Percentiles rank a stretch among this genome's conserved stretches.
phyloP scores from a whole-genome alignment of 1,140 invertebrate species.

The Teleopsis dalmanni region DNA sequence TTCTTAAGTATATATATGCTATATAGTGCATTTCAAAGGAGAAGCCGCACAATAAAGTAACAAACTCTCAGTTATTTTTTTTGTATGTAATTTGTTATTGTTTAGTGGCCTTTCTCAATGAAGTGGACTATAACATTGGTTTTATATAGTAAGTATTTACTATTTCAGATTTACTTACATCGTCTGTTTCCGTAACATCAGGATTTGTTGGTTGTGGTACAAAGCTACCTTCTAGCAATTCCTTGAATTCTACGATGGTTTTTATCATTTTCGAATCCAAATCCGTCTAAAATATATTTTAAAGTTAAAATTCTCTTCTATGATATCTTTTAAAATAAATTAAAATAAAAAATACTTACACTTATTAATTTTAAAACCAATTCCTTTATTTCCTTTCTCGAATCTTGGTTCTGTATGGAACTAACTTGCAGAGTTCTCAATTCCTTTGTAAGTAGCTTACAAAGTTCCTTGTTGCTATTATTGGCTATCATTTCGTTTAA shows the following conservation, averaged over 20 bases:
- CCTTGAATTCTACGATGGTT: conserved; percentile 28
- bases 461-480: conserved; percentile 36
- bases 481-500: conserved; percentile 34
- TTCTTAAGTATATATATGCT: too few species aligned
- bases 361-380: conserved; percentile 25
- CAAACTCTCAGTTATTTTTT: too few species aligned
- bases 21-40: too few species aligned
- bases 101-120: too few species aligned
- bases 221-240: conserved; percentile 29
- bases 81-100: too few species aligned
- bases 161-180: too few species aligned
- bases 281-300: conserved; percentile 22
- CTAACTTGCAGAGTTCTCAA: conserved; percentile 25
- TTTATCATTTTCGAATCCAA: conserved; percentile 28
- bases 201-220: too few species aligned
- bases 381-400: conserved; percentile 30
- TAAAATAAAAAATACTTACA: conserved; percentile 16
- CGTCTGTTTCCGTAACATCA: background rate
- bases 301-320: background rate
- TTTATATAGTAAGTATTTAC: too few species aligned
- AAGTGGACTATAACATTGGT: too few species aligned
- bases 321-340: background rate
- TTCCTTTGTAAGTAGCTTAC: conserved; percentile 35
- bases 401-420: conserved; percentile 13
- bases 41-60: too few species aligned